phyloP scores from a whole-genome alignment of 2,113 vertebrate species.

The Rhipidura dahli region DNA sequence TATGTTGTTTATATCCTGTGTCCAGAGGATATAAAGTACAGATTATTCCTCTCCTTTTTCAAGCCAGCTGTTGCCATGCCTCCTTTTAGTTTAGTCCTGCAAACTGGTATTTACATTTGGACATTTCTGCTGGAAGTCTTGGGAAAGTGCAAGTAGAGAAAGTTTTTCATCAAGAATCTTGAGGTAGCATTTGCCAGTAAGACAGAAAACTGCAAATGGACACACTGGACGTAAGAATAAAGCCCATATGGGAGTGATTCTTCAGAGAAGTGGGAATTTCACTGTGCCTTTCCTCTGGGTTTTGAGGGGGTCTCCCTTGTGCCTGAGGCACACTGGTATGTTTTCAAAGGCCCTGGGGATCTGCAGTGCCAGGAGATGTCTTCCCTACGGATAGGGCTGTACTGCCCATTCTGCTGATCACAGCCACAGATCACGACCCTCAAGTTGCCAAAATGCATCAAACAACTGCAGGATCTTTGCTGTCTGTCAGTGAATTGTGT shows the following conservation, averaged over 20 bases:
- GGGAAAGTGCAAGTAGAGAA: not conserved
- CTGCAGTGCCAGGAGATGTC: not conserved
- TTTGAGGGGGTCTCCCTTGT: not conserved
- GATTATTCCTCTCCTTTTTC: not conserved
- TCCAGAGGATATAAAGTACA: not conserved
- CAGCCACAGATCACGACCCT: rapidly evolving
- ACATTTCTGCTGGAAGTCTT: not conserved
- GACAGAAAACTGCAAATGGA: not conserved
- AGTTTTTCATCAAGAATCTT: not conserved
- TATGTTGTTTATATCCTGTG: not conserved
- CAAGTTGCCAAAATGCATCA: rapidly evolving
- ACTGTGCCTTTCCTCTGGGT: not conserved
- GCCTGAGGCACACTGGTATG: rapidly evolving
- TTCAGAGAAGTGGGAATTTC: not conserved
- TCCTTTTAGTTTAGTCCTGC: not conserved
- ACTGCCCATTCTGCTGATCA: rapidly evolving
- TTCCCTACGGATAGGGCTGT: not conserved
- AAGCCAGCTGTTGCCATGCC: not conserved
- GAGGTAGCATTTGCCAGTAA: not conserved
- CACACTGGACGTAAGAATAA: rapidly evolving
- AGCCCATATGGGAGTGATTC: no score
- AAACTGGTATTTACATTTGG: not conserved
- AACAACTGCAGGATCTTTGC: not conserved
- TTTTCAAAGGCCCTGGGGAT: not conserved
- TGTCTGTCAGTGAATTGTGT: not conserved